Percentiles rank a stretch among this genome's conserved stretches.
Evolutionary conservation across 1,140 invertebrate genomes (phyloP).

Genomic region (Temnothorax nylanderi): DNA sequence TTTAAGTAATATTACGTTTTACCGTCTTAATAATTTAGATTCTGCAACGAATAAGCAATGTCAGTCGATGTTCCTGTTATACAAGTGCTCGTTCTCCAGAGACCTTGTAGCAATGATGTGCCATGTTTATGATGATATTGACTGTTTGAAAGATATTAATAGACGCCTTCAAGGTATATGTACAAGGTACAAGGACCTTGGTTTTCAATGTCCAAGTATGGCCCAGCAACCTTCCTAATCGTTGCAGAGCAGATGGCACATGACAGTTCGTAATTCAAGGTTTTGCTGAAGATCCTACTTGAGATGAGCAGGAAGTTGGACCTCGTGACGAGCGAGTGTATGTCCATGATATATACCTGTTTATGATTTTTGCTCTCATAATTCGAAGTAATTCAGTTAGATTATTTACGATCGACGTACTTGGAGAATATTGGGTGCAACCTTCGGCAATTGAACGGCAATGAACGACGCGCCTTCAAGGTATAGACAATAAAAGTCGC

Average conservation of each 20-base stretch:
- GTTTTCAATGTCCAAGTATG: too few relatives aligned
- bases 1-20: background rate
- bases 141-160: too few relatives aligned
- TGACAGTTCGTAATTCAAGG: background rate
- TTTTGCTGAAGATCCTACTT: background rate
- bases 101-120: too few relatives aligned
- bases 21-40: too few relatives aligned
- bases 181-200: too few relatives aligned
- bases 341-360: background rate
- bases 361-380: background rate
- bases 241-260: background rate
- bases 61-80: too few relatives aligned
- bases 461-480: constrained; percentile 72
- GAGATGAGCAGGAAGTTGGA: background rate
- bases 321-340: background rate
- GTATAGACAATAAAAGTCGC: constrained; percentile 73
- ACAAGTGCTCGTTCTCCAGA: too few relatives aligned
- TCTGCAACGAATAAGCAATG: too few relatives aligned
- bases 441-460: constrained; percentile 68
- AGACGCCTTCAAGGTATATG: too few relatives aligned
- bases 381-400: background rate
- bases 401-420: background rate
- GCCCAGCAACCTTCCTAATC: too few relatives aligned
- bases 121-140: too few relatives aligned
- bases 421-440: background rate